Evolutionary conservation across 1,140 invertebrate genomes (phyloP).

Genomic region (Cataglyphis hispanica): DNA sequence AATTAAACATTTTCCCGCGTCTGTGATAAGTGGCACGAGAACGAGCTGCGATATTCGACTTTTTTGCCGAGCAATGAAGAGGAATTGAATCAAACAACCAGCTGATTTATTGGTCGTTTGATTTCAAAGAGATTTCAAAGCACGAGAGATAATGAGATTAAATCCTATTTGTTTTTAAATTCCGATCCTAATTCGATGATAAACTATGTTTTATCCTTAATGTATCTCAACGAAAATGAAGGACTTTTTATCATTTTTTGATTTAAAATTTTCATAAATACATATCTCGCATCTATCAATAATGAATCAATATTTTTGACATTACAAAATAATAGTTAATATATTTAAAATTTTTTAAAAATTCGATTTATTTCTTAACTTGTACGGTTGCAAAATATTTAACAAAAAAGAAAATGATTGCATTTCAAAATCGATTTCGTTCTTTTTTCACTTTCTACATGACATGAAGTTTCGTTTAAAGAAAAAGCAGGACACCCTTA

Average conservation of each 20-base stretch:
- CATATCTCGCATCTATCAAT: neutral
- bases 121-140: slow-evolving; percentile 12
- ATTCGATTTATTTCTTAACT: neutral
- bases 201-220: neutral
- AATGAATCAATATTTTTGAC: neutral
- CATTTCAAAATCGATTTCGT: neutral
- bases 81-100: neutral
- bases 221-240: neutral
- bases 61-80: neutral
- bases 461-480: slow-evolving; percentile 25
- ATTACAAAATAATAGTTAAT: neutral
- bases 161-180: neutral
- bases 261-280: neutral
- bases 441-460: neutral
- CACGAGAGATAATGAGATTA: neutral
- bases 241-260: neutral
- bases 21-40: neutral
- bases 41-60: slow-evolving; percentile 5
- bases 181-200: neutral
- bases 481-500: neutral
- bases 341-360: neutral
- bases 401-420: neutral
- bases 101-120: neutral
- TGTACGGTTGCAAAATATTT: neutral
- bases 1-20: neutral